These are phyloP conservation scores for Gila robusta DNA, from an alignment of 2,797 vertebrate genomes.

Conservation along the genomic window DNA sequence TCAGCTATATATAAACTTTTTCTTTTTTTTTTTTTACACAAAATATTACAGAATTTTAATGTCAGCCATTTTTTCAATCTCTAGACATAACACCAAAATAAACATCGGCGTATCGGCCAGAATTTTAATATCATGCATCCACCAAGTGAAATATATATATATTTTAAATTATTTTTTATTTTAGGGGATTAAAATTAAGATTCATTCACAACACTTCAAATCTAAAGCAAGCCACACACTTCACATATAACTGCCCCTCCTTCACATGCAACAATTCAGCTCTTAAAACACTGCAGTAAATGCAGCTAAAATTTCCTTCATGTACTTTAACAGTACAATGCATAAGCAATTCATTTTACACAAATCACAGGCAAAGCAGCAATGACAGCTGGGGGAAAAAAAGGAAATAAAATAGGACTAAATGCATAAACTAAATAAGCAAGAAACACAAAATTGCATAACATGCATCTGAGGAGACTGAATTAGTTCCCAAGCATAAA, in stretches of 20 bases:
- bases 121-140: background rate
- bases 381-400: background rate
- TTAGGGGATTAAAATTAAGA: background rate
- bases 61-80: background rate
- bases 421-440: background rate
- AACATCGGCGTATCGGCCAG: too few relatives aligned
- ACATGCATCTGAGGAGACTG: background rate
- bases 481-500: constrained; percentile 16
- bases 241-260: constrained; percentile 24
- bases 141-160: background rate
- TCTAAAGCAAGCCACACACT: constrained; percentile 35
- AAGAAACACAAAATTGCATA: background rate
- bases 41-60: background rate
- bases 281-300: background rate
- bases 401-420: background rate
- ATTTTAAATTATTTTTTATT: background rate
- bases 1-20: background rate
- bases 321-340: background rate
- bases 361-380: constrained; percentile 45
- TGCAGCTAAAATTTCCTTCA: background rate
- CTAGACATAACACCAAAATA: background rate
- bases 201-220: background rate
- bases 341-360: background rate
- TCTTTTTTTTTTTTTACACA: background rate
- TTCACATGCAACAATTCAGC: constrained; percentile 50